phyloP scores from a whole-genome alignment of 2,888 invertebrate species.

The Clanis bilineata region DNA sequence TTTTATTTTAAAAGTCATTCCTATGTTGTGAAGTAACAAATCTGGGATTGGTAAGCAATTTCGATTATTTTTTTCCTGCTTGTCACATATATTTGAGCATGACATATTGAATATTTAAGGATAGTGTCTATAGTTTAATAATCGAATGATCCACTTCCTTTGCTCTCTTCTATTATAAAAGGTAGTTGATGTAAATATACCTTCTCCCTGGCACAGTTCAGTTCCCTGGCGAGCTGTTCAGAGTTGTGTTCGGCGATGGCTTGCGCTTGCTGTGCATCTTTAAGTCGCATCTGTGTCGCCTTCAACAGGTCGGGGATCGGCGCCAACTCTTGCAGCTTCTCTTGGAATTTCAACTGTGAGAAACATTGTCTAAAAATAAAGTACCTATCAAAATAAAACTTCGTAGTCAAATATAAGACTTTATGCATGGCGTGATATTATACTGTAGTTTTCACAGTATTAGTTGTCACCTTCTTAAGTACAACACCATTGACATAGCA shows the following conservation, averaged over 20 bases:
- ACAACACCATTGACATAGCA: not conserved
- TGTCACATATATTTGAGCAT: no score
- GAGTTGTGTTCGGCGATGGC: conserved; percentile 85
- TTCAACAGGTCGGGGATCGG: conserved; percentile 87
- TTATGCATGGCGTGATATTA: no score
- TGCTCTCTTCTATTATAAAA: not conserved
- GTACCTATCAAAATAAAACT: no score
- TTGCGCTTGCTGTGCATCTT: conserved; percentile 86
- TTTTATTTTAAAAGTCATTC: no score
- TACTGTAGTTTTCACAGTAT: not conserved
- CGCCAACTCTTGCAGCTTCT: conserved; percentile 86
- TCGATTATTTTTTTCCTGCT: no score
- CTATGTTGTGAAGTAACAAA: no score
- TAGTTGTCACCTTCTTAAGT: not conserved
- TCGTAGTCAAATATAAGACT: no score
- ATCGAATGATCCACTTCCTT: not conserved
- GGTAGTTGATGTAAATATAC: conserved; percentile 39
- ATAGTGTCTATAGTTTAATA: no score
- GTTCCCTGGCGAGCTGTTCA: conserved; percentile 84
- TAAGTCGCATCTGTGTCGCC: conserved; percentile 85
- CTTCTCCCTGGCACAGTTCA: conserved; percentile 84
- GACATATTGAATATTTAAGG: no score
- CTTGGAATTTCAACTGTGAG: conserved; percentile 83
- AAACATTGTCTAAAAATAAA: not conserved
- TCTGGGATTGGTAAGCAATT: no score